Percentiles rank a stretch among this genome's conserved stretches.
Evolutionary conservation across 2,113 vertebrate species (phyloP).

Genomic region (Salminus brasiliensis): DNA sequence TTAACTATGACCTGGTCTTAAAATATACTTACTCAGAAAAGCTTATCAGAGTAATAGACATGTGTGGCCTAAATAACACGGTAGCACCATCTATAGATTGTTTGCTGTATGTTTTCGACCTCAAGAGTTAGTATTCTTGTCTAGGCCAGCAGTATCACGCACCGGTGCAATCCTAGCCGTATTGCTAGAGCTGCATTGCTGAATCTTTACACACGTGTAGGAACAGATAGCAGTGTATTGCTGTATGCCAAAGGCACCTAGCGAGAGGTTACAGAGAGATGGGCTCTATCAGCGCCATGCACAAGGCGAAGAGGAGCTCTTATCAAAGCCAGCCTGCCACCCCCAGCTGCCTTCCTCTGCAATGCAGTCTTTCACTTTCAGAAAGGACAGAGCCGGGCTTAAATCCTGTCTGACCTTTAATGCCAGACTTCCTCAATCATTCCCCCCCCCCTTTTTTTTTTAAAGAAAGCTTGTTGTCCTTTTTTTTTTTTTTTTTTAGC

Average conservation of each 20-base stretch:
- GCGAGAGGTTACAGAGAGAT: slow-evolving; percentile 43
- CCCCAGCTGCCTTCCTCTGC: slow-evolving; percentile 69
- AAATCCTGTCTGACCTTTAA: slow-evolving; percentile 60
- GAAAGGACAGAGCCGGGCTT: slow-evolving; percentile 53
- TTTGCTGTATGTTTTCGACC: not conserved
- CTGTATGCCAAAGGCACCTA: slow-evolving; percentile 56
- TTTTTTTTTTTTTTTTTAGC: slow-evolving; percentile 9
- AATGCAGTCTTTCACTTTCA: slow-evolving; percentile 69
- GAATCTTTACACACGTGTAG: slow-evolving; percentile 51
- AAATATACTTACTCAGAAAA: too few relatives aligned
- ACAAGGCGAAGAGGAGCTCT: slow-evolving; percentile 57
- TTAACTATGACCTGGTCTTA: too few relatives aligned
- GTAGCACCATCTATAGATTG: not conserved
- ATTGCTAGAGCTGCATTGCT: not conserved
- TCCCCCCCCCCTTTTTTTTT: slow-evolving; percentile 26
- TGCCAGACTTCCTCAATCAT: slow-evolving; percentile 38
- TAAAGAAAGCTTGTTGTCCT: slow-evolving; percentile 31
- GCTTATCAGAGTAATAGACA: too few relatives aligned
- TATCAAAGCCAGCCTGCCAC: slow-evolving; percentile 67
- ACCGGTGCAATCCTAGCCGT: not conserved
- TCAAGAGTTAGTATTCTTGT: not conserved
- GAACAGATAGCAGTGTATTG: slow-evolving; percentile 58
- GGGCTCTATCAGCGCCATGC: slow-evolving; percentile 66
- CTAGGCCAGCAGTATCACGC: not conserved
- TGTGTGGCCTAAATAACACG: too few relatives aligned